A percentile compares a stretch with the other conserved stretches of the same genome.
Conservation (phyloP, 2,113 vertebrate genomes). For the Hydrolagus affinis region DNA sequence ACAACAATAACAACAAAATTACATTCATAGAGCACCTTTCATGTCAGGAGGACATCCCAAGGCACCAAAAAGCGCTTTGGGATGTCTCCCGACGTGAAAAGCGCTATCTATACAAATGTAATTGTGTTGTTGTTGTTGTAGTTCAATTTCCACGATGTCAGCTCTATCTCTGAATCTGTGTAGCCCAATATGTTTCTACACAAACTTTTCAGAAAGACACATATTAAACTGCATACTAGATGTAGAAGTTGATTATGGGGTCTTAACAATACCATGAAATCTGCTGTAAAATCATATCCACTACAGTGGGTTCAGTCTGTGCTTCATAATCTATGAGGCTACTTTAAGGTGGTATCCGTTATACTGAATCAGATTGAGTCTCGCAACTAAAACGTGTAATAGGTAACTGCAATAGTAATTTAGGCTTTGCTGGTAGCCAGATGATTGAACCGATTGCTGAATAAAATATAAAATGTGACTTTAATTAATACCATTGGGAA, state of each 20-base stretch:
- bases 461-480: slow-evolving; percentile 15
- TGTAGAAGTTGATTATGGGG: background rate
- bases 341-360: too few relatives aligned
- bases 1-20: too few relatives aligned
- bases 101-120: too few relatives aligned
- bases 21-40: too few relatives aligned
- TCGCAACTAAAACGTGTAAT: background rate
- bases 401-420: background rate
- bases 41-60: too few relatives aligned
- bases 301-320: background rate
- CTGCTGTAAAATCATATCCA: background rate
- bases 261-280: background rate
- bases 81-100: too few relatives aligned
- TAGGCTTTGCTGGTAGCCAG: background rate
- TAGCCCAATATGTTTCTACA: background rate
- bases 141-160: too few relatives aligned
- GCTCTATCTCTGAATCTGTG: background rate
- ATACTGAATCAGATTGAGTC: background rate
- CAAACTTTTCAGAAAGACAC: background rate
- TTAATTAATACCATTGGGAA: slow-evolving; percentile 4
- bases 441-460: slow-evolving; percentile 13
- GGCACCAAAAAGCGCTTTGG: too few relatives aligned
- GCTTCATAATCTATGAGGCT: background rate
- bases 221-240: background rate
- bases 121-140: too few relatives aligned